Evolutionary conservation across 1,140 invertebrate species (phyloP), one percentile per base, ranked within the genome.

Genomic region (Conopomorpha cramerella): DNA sequence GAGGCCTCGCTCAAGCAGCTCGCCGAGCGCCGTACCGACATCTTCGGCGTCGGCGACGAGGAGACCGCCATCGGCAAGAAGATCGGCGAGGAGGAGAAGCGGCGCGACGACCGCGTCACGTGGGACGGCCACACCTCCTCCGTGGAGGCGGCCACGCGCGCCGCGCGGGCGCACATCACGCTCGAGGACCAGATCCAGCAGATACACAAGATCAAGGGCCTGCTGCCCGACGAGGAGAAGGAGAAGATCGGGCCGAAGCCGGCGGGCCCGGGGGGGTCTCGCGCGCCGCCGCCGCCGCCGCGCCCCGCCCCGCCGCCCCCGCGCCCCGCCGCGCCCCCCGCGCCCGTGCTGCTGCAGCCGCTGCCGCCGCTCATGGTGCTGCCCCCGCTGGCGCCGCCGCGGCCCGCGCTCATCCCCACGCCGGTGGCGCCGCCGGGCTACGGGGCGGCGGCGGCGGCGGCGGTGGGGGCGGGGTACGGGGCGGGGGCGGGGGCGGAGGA

Each of bases 1-100:
- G 94, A 97, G 48, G 93, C 89, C 8, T 97, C 92, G 63, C 84
- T 99, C 51, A 98, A 97, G 64, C 88, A 96, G 55, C 80, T 99
- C 45, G 97, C 96, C 0, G 96, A 99, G 61, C 85, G 96, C 49
- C 93, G 98, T 90, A 98, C 97, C 2, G 98, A 99, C 85, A 99
- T 99, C 77, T 99, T 99, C 67, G 98, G 98, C 82, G 90, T 94
- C 38, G 97, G 96, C 43, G 93, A 94, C 56, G 96, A 99, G 70
- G 97, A 99, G 82, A 98, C 96, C 0, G 92, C 93, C 1, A 99
- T 99, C 68, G 97, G 97, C 84, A 96, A 97, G 78, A 99, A 99
- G 74, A 94, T 98, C 46, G 97, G 97, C 6, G 95, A 98, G 70
- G 96, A 98, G 56, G 95, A 90, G 68, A 88, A 86, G 44, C 84